phyloP scores from a whole-genome alignment of 2,113 vertebrate species.

The Eleginops maclovinus region DNA sequence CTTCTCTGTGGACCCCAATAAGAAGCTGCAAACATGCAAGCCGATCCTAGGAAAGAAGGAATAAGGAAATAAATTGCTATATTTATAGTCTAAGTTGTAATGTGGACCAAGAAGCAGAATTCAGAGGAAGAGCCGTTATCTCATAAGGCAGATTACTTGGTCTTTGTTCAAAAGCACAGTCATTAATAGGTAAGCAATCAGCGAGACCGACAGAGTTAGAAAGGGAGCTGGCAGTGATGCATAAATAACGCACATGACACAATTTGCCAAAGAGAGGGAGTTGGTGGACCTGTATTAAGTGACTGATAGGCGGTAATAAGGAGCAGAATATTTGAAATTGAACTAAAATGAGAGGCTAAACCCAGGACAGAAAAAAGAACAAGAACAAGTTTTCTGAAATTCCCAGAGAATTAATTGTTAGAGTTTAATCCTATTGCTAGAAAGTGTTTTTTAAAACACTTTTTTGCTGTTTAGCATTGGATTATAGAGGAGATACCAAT shows the following conservation, averaged over 20 bases:
- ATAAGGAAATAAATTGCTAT: neutral
- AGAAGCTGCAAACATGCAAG: neutral
- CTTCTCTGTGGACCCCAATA: neutral
- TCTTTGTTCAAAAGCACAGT: slow-evolving; percentile 10
- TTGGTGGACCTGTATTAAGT: neutral
- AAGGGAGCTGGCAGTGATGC: neutral
- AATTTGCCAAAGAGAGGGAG: neutral
- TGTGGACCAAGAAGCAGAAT: neutral
- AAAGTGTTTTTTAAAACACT: neutral
- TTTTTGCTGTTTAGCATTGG: neutral
- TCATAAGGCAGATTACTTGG: neutral
- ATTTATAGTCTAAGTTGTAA: slow-evolving; percentile 3
- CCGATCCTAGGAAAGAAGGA: neutral
- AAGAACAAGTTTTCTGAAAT: neutral
- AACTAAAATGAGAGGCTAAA: neutral
- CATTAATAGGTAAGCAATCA: neutral
- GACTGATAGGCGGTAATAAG: neutral
- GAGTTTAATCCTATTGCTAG: neutral
- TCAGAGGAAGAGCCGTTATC: neutral
- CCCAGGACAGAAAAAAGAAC: neutral
- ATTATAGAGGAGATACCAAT: neutral
- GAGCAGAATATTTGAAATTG: neutral
- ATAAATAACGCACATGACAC: neutral
- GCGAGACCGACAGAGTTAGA: neutral
- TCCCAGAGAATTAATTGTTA: neutral